Evolutionary conservation across 2,888 invertebrate species (phyloP).

Genomic region (Ephialtes manifestator): DNA sequence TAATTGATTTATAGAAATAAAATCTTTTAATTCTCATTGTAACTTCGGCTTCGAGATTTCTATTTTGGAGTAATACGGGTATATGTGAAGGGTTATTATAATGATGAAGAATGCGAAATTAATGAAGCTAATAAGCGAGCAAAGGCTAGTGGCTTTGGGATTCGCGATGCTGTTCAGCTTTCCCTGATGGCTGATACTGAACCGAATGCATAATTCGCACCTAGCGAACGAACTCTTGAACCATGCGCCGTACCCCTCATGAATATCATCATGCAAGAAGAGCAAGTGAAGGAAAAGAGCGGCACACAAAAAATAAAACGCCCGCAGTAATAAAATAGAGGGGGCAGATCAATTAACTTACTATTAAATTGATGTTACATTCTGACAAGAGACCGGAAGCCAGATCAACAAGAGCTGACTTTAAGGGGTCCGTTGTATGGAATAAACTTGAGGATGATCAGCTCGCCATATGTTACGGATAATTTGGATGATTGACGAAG

Average conservation of each 20-base stretch:
- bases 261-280: conserved; percentile 47
- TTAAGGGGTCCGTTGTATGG: conserved; percentile 9
- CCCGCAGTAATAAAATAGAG: not conserved
- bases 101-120: conserved; percentile 38
- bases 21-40: too few species aligned
- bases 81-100: conserved; percentile 20
- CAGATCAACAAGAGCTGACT: conserved; percentile 15
- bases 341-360: conserved; percentile 39
- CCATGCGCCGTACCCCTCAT: conserved; percentile 23
- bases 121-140: conserved; percentile 50
- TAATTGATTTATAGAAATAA: too few species aligned
- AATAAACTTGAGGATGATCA: conserved; percentile 56
- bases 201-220: conserved; percentile 69
- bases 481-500: conserved; percentile 81
- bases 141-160: conserved; percentile 42
- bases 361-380: conserved; percentile 22
- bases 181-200: conserved; percentile 40
- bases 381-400: conserved; percentile 58
- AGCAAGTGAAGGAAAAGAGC: conserved; percentile 17
- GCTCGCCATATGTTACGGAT: conserved; percentile 78
- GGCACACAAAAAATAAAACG: conserved; percentile 1
- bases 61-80: not conserved
- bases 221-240: conserved; percentile 64
- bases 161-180: conserved; percentile 53
- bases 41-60: too few species aligned